A percentile compares a stretch with the other conserved stretches of the same genome.
These are phyloP conservation scores for Serilophus lunatus DNA, from an alignment of 2,113 vertebrate species.

Conservation along the genomic window DNA sequence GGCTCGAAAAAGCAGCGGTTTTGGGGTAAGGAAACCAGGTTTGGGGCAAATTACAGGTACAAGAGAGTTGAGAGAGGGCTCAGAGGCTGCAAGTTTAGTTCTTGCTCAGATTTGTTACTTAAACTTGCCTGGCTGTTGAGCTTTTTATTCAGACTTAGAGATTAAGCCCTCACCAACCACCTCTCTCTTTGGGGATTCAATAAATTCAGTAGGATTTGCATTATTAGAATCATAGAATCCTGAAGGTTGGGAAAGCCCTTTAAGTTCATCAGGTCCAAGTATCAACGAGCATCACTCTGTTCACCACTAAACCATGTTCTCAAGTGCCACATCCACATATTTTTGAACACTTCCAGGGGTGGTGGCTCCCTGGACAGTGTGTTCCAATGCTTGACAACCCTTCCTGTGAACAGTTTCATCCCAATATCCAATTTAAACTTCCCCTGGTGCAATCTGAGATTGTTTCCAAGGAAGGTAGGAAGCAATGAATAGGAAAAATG, in stretches of 20 bases:
- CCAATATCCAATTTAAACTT: neutral
- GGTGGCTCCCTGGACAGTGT: neutral
- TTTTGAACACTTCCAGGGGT: neutral
- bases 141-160: neutral
- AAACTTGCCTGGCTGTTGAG: neutral
- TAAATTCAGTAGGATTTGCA: neutral
- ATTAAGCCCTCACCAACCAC: neutral
- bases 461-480: no score
- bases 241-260: neutral
- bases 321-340: neutral
- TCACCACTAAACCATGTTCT: neutral
- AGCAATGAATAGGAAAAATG: no score
- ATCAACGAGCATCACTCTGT: neutral
- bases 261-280: neutral
- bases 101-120: neutral
- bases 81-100: neutral
- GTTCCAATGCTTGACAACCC: neutral
- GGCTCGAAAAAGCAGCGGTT: neutral
- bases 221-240: fast-evolving
- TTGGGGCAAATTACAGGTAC: neutral
- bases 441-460: neutral
- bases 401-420: neutral
- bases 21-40: neutral
- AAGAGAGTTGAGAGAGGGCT: neutral
- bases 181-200: neutral